Evolutionary conservation across 1,140 invertebrate species (phyloP).

Genomic region (Aphis craccivora): DNA sequence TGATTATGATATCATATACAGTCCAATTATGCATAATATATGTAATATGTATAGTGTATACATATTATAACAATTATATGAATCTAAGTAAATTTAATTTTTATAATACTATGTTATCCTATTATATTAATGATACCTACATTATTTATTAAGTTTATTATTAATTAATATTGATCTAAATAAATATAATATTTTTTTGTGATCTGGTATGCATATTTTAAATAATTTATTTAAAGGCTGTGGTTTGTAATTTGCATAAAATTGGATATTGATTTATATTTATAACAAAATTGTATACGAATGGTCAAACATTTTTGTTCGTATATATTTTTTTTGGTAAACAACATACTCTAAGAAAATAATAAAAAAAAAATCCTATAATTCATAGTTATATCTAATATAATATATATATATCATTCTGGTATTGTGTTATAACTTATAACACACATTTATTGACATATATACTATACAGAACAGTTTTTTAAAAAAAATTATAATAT

Average conservation of each 20-base stretch:
- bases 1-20: background rate
- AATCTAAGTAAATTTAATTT: slow-evolving; percentile 4
- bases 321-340: background rate
- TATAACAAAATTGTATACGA: background rate
- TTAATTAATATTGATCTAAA: background rate
- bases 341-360: background rate
- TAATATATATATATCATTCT: background rate
- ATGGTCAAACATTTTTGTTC: background rate
- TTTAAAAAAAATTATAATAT: background rate
- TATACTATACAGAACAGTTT: background rate
- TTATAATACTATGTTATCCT: background rate
- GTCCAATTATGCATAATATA: background rate
- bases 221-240: background rate
- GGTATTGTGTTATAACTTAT: background rate
- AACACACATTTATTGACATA: background rate
- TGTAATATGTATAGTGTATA: background rate
- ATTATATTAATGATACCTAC: background rate
- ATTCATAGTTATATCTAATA: background rate
- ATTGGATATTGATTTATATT: slow-evolving; percentile 2
- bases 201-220: background rate
- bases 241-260: slow-evolving; percentile 9
- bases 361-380: background rate
- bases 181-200: background rate
- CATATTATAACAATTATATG: background rate
- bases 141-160: background rate